These are phyloP conservation scores for Rhagium mordax DNA, from an alignment of 2,888 invertebrate genomes.

Conservation along the genomic window DNA sequence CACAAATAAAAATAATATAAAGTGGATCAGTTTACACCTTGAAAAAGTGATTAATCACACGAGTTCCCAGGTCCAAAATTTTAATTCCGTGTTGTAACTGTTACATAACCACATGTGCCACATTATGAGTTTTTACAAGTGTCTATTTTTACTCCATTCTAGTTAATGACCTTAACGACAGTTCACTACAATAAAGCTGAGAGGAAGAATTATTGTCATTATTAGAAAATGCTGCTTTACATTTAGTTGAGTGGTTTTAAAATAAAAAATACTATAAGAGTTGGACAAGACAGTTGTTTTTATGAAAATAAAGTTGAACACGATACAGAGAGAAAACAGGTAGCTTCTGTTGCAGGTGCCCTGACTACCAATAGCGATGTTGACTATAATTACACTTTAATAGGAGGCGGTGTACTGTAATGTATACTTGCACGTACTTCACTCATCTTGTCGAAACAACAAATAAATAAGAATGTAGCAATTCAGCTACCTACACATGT, in stretches of 20 bases:
- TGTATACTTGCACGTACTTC: slow-evolving; percentile 53
- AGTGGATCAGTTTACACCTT: slow-evolving; percentile 14
- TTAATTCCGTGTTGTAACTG: slow-evolving; percentile 5
- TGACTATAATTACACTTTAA: slow-evolving; percentile 66
- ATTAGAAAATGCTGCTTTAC: slow-evolving; percentile 5
- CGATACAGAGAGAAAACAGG: slow-evolving; percentile 48
- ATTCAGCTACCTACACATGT: slow-evolving; percentile 35
- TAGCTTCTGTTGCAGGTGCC: slow-evolving; percentile 63
- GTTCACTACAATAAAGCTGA: not conserved
- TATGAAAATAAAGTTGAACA: slow-evolving; percentile 33
- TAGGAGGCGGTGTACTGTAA: slow-evolving; percentile 61
- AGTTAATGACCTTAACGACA: slow-evolving; percentile 20
- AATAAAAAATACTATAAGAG: slow-evolving; percentile 14
- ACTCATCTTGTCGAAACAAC: slow-evolving; percentile 34
- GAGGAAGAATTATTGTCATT: not conserved
- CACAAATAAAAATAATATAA: not conserved
- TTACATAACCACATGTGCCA: slow-evolving; percentile 12
- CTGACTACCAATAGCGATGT: slow-evolving; percentile 63
- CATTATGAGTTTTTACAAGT: slow-evolving; percentile 21
- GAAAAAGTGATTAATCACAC: slow-evolving; percentile 7
- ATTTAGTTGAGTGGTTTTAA: not conserved
- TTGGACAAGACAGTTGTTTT: slow-evolving; percentile 27
- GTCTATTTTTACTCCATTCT: slow-evolving; percentile 4
- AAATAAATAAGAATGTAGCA: slow-evolving; percentile 32
- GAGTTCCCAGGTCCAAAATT: not conserved